Evolutionary conservation across 2,888 invertebrate species (phyloP), one percentile per base, ranked within the genome.

Genomic region (Calameuta pallipes): DNA sequence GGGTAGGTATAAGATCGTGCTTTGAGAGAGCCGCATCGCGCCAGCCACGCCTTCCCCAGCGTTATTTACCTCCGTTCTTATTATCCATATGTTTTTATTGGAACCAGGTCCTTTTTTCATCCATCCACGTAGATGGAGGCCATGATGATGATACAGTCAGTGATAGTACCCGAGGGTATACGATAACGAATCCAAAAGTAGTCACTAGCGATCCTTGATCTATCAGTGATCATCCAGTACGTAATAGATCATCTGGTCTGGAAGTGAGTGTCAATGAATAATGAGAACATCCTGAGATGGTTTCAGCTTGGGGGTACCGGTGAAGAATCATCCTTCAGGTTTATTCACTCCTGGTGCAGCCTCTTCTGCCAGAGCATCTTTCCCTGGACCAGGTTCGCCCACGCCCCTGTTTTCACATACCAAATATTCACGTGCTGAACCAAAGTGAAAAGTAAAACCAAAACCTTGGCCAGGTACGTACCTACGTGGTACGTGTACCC

Each of bases 11-110:
- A 80, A 74, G 86, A 86, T 83, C 82, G 84, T 83, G 87, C 88
- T 89, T 89, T 89, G 89, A 89, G 87, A 85, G 88, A 84, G 86
- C 89, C 88, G 87, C 87, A 80, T 82, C 87, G 84, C 87, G 83
- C 86, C 89, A 88, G 85, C 89, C 90, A 90, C 90, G 89, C 89
- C 90, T 81, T 82, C 83, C 84, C 84, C 84, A 85, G 84, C 86
- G 86, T 89, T 88, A 89, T 89, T 89, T 89, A 87, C 86, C 87
- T 87, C 86, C 85, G 83, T 87, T 85, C 56, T 76, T 71, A 33
- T 71, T 34, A 33, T 34, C 85, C 83, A 85, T 85, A 85, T 85
- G 76, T 77, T 84, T 85, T 87, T 87, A 84, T 87, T 87, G 82
- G 31, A 23, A 33, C 33, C 33, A 71, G 23, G 33, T 71, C 33